Conservation (phyloP, 2,888 invertebrate species). For the Tridacna gigas region DNA sequence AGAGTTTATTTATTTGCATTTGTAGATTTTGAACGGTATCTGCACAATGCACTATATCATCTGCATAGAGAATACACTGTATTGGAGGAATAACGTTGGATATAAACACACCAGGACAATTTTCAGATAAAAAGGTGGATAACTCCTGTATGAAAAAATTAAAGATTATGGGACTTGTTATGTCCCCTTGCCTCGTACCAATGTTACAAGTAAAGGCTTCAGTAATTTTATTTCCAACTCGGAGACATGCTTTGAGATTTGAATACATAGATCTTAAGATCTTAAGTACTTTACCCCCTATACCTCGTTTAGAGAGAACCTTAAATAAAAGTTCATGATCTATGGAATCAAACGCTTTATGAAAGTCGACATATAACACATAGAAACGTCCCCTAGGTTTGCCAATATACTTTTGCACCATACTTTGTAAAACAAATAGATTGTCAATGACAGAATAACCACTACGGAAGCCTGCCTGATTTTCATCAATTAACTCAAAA, state of each 20-base stretch:
- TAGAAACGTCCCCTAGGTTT: not conserved
- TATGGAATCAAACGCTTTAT: conserved; percentile 18
- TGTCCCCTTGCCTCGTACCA: not conserved
- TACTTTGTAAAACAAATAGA: conserved; percentile 12
- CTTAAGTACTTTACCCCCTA: conserved; percentile 6
- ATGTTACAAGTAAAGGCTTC: not conserved
- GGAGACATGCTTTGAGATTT: not conserved
- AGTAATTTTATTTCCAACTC: not conserved
- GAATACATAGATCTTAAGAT: conserved; percentile 13
- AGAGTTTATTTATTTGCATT: not conserved
- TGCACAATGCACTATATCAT: not conserved
- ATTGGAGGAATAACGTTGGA: not conserved
- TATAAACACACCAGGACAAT: not conserved
- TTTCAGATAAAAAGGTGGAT: not conserved
- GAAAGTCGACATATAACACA: conserved; percentile 7
- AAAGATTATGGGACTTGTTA: not conserved
- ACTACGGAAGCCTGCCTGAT: conserved; percentile 1
- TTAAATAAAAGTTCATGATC: not conserved
- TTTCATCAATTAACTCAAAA: not conserved
- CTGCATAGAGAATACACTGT: not conserved
- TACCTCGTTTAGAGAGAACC: not conserved
- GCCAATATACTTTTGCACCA: conserved; percentile 10
- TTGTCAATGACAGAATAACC: conserved; percentile 20
- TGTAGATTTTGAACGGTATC: no score
- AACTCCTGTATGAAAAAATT: not conserved